A percentile compares a stretch with the other conserved stretches of the same genome.
These are phyloP conservation scores for Chironomus riparius DNA, from an alignment of 2,888 invertebrate species.

Conservation along the genomic window DNA sequence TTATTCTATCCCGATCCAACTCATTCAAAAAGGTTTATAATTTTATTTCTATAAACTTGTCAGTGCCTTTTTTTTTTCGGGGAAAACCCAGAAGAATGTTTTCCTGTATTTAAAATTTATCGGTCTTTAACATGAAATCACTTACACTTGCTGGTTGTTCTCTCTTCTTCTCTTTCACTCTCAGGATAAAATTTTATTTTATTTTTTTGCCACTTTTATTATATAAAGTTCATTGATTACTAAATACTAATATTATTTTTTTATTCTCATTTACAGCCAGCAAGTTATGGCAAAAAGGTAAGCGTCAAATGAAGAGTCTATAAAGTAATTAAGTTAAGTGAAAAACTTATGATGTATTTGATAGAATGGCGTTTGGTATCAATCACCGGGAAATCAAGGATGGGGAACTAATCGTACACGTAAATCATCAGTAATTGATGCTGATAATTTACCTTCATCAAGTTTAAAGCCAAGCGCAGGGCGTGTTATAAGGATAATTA, in stretches of 20 bases:
- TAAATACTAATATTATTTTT: background rate
- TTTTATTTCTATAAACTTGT: too few relatives aligned
- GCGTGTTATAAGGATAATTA: slow-evolving; percentile 83
- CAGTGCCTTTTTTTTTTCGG: background rate
- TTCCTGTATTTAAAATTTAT: background rate
- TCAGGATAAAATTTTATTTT: background rate
- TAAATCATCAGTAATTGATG: slow-evolving; percentile 76
- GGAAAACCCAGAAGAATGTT: slow-evolving; percentile 14
- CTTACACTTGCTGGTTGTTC: too few relatives aligned
- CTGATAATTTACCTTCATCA: slow-evolving; percentile 57
- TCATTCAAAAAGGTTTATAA: slow-evolving; percentile 11
- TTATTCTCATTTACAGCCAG: slow-evolving; percentile 49
- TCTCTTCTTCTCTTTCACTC: background rate
- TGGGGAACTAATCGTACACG: slow-evolving; percentile 64
- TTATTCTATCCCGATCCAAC: slow-evolving; percentile 48
- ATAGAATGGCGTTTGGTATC: slow-evolving; percentile 74
- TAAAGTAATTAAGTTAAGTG: background rate
- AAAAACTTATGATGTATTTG: background rate
- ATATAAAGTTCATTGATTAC: background rate
- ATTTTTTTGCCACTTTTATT: background rate
- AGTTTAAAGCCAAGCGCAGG: slow-evolving; percentile 70
- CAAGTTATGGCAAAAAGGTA: slow-evolving; percentile 75
- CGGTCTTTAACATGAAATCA: background rate
- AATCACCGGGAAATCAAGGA: slow-evolving; percentile 49
- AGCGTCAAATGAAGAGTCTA: background rate